Conservation (phyloP, 35 echinoderm and acorn worm genomes). For the Apostichopus japonicus region DNA sequence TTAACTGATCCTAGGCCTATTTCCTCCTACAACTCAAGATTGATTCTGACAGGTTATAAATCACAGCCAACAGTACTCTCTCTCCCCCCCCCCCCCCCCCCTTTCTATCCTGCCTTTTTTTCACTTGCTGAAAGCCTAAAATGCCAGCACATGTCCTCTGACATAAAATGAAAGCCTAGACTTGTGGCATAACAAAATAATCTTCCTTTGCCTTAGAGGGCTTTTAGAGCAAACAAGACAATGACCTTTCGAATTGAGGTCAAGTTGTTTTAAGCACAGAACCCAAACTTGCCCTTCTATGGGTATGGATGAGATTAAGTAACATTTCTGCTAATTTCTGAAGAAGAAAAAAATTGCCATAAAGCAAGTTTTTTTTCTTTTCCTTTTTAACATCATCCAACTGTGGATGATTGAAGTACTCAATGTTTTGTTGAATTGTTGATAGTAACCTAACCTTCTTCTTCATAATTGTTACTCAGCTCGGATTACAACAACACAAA, state of each 20-base stretch:
- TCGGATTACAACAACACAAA: neutral
- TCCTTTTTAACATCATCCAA: no score
- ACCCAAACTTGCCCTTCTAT: neutral
- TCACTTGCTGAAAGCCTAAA: neutral
- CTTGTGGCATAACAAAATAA: constrained; percentile 43
- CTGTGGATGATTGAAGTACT: neutral
- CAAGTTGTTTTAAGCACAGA: constrained; percentile 44
- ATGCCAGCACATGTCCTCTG: neutral
- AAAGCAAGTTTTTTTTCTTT: neutral
- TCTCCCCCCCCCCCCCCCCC: no score
- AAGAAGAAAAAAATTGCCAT: neutral
- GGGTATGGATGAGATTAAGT: neutral
- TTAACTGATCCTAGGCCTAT: no score
- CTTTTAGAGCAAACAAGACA: constrained; percentile 32
- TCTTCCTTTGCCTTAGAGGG: constrained; percentile 27
- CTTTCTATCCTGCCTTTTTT: neutral
- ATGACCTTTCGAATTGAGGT: constrained; percentile 37
- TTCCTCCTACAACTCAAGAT: no score
- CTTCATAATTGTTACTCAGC: constrained; percentile 4
- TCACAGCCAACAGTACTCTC: no score
- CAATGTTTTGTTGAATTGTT: neutral
- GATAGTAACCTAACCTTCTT: neutral
- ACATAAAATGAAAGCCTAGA: neutral
- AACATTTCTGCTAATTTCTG: constrained; percentile 3
- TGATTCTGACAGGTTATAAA: no score